Percentiles rank a stretch among this genome's conserved stretches.
These are phyloP conservation scores for Leptobrachium leishanense DNA, from an alignment of 2,113 vertebrate genomes.

Conservation along the genomic window DNA sequence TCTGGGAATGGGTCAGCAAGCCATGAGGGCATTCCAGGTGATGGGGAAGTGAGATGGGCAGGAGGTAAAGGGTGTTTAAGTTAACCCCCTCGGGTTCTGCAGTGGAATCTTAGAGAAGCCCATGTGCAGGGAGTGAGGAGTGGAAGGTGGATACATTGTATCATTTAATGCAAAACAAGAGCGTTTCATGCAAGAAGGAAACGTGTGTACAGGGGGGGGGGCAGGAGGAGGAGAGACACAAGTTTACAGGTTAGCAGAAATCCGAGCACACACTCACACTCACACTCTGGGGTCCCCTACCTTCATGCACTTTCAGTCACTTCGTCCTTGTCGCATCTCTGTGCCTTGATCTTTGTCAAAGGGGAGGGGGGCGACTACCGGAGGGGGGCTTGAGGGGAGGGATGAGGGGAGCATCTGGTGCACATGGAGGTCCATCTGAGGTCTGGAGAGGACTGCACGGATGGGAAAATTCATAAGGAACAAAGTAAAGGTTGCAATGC, in stretches of 20 bases:
- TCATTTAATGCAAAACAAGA: neutral
- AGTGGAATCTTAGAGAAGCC: neutral
- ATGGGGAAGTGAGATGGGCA: neutral
- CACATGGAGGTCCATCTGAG: constrained; percentile 36
- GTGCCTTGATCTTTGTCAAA: constrained; percentile 63
- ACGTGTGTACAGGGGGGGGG: neutral
- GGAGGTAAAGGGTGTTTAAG: neutral
- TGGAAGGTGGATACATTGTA: neutral
- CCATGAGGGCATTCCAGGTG: constrained; percentile 5
- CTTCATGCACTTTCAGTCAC: constrained; percentile 37
- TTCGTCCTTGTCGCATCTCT: constrained; percentile 18
- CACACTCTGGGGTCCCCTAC: constrained; percentile 5
- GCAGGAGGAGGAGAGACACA: neutral
- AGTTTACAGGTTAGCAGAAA: constrained; percentile 19
- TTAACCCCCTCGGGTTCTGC: neutral
- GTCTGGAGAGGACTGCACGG: neutral
- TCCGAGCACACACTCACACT: neutral
- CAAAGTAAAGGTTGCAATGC: constrained; percentile 30
- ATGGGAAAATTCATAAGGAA: neutral
- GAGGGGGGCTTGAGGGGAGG: constrained; percentile 63
- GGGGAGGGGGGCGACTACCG: constrained; percentile 68
- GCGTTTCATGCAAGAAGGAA: constrained; percentile 2
- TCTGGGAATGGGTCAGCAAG: neutral
- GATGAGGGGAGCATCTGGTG: constrained; percentile 49
- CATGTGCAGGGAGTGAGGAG: neutral